phyloP scores from a whole-genome alignment of 2,888 invertebrate genomes.

The Tipula vernalis region DNA sequence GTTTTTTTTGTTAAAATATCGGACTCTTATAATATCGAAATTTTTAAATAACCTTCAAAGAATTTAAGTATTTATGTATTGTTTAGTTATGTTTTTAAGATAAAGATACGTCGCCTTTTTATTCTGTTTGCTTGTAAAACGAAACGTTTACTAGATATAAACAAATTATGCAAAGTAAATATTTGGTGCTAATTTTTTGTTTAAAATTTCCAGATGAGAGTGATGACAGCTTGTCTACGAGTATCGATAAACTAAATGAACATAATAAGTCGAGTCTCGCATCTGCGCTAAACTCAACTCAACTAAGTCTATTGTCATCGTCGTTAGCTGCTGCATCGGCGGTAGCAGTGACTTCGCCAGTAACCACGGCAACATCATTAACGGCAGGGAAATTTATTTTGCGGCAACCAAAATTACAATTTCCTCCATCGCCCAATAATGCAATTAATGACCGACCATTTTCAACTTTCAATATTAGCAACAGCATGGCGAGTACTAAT shows the following conservation, averaged over 20 bases:
- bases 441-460: conserved; percentile 16
- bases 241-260: conserved; percentile 7
- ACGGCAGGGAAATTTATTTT: conserved; percentile 24
- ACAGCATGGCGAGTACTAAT: background rate
- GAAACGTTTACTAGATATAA: background rate
- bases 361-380: background rate
- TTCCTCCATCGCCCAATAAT: conserved; percentile 15
- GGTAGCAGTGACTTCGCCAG: background rate
- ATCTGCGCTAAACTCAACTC: conserved; percentile 11
- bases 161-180: background rate
- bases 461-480: conserved; percentile 16
- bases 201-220: conserved; percentile 12
- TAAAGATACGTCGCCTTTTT: background rate
- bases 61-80: background rate
- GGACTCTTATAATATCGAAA: background rate
- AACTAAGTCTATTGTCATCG: conserved; percentile 12
- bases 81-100: background rate
- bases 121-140: background rate
- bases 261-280: background rate
- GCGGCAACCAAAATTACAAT: conserved; percentile 30
- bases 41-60: background rate
- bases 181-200: background rate
- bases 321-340: background rate
- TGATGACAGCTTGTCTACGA: conserved; percentile 14
- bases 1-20: background rate